Conservation (phyloP, 2,113 vertebrate genomes). For the Lagenorhynchus albirostris region DNA sequence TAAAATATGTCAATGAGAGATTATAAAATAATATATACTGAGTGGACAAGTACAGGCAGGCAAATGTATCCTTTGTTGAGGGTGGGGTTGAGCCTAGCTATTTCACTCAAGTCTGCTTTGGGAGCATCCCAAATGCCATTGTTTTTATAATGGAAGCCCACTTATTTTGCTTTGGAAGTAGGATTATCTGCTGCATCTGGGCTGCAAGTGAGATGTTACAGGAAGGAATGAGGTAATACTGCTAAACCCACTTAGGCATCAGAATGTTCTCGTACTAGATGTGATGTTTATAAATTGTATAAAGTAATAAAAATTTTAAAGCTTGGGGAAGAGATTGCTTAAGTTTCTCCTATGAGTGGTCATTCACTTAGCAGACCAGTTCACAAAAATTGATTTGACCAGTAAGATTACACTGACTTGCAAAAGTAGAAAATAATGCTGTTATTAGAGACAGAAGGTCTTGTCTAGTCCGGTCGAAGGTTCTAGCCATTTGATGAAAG, state of each 20-base stretch:
- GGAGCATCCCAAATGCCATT: neutral
- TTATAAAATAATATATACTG: neutral
- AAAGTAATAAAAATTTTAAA: neutral
- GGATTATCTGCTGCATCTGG: neutral
- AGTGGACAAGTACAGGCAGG: neutral
- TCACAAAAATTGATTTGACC: neutral
- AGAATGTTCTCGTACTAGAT: neutral
- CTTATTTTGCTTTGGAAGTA: neutral
- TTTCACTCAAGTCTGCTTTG: neutral
- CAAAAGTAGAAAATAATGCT: neutral
- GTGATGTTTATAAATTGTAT: neutral
- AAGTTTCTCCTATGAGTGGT: neutral
- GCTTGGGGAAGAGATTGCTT: neutral
- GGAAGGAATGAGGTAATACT: neutral
- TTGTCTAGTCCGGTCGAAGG: neutral
- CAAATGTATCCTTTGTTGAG: neutral
- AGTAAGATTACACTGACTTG: neutral
- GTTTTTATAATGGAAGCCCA: neutral
- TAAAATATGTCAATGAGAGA: neutral
- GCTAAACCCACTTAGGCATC: neutral
- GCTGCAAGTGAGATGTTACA: accelerated
- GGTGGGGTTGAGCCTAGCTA: neutral
- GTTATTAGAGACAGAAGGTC: neutral
- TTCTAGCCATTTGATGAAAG: neutral
- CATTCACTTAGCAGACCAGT: neutral